A percentile compares a stretch with the other conserved stretches of the same genome.
Conservation (phyloP, 2,797 vertebrate genomes). For the Podargus strigoides region DNA sequence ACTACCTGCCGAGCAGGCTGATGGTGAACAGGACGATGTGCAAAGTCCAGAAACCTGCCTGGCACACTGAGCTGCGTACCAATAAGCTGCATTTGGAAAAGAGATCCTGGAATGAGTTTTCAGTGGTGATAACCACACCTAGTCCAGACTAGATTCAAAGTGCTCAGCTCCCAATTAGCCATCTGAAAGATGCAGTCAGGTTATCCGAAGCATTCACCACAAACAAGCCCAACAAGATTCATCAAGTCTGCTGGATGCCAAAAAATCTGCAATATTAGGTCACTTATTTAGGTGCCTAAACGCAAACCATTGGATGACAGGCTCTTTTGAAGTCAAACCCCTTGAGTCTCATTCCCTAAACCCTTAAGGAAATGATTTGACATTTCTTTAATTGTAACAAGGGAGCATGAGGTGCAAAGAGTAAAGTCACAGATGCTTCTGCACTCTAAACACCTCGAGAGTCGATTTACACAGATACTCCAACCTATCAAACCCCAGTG, state of each 20-base stretch:
- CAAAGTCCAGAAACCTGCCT: not conserved
- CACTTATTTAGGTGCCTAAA: not conserved
- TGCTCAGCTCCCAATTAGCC: not conserved
- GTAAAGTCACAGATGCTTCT: not conserved
- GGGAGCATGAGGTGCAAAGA: not conserved
- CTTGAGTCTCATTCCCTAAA: not conserved
- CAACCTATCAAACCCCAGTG: not conserved
- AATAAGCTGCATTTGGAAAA: not conserved
- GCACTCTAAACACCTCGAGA: not conserved
- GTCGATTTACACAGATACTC: not conserved
- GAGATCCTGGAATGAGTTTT: not conserved
- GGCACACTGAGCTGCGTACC: fast-evolving
- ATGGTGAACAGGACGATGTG: not conserved
- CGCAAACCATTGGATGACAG: not conserved
- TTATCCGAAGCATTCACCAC: not conserved
- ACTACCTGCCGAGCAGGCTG: not conserved
- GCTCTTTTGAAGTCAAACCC: not conserved
- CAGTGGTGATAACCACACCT: not conserved
- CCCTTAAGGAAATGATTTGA: not conserved
- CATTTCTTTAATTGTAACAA: not conserved
- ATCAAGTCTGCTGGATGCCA: not conserved
- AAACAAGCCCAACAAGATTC: not conserved
- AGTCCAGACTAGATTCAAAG: not conserved
- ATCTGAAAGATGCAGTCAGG: not conserved
- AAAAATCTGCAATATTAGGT: not conserved